Base-by-base conservation (phyloP, 2,888 invertebrate genomes). In the Watsonalla cultraria region DNA sequence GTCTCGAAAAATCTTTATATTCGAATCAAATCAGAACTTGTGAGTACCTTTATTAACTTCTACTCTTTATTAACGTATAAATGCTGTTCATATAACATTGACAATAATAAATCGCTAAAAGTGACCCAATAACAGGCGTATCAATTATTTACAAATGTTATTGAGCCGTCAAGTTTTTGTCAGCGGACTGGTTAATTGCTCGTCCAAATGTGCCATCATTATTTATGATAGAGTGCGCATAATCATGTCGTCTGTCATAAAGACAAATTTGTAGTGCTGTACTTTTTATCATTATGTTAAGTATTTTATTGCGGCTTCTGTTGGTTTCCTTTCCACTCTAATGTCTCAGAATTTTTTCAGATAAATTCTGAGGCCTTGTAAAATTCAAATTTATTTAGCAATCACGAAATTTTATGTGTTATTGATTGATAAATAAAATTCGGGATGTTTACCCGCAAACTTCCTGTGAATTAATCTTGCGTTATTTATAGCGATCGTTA, bases 391-490 rank as follows among this genome's bases (percentile, higher is more conserved):
- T 37, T 37, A 7, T 8, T 7, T 37, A 37, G 37, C 24, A 24
- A 37, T 7, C 8, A 37, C 37, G 37, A 8, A 42, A 34, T 51
- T 53, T 46, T 57, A 61, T 67, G 51, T 52, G 53, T 53, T 59
- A 51, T 66, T 61, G 58, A 56, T 66, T 48, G 54, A 48, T 55
- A 62, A 58, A 60, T 63, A 64, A 64, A 62, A 46, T 51, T 57
- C 62, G 62, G 76, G 71, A 76, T 74, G 79, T 79, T 77, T 75
- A 72, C 58, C 72, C 70, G 62, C 71, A 66, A 72, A 65, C 68
- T 72, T 80, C 78, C 79, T 70, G 71, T 60, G 54, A 60, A 6
- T 62, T 64, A 47, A 62, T 60, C 68, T 65, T 66, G 62, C 62
- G 68, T 65, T 59, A 70, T 71, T 72, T 73, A 72, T 70, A 67